Evolutionary conservation across 2,113 vertebrate species (phyloP).

Genomic region (Lynx canadensis): DNA sequence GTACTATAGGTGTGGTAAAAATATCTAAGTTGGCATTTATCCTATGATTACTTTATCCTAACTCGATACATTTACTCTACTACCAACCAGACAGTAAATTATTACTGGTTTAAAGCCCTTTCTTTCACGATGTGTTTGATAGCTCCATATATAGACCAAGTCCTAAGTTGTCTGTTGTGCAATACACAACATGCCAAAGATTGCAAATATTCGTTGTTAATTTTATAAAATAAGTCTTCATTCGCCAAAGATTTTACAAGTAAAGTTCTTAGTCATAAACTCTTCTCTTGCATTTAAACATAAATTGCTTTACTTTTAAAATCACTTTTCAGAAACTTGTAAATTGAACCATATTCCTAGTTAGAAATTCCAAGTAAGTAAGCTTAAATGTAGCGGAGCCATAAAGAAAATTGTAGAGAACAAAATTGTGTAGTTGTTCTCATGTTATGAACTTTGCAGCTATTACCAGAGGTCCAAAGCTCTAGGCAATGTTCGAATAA

Average conservation of each 20-base stretch:
- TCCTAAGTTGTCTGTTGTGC: neutral
- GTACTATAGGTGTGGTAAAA: neutral
- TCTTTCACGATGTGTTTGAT: neutral
- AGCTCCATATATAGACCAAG: neutral
- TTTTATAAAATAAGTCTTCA: neutral
- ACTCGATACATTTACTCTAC: neutral
- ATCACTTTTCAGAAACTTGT: neutral
- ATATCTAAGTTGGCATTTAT: neutral
- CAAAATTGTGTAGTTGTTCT: neutral
- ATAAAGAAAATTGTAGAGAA: neutral
- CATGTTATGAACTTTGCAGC: neutral
- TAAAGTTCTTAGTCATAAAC: neutral
- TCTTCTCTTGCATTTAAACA: neutral
- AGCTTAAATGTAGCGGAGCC: neutral
- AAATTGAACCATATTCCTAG: neutral
- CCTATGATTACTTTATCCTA: neutral
- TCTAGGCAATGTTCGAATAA: neutral
- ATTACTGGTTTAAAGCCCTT: neutral
- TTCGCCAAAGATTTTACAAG: conserved; percentile 1
- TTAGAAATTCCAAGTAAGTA: neutral
- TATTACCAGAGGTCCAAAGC: neutral
- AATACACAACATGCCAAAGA: neutral
- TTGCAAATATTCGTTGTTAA: neutral
- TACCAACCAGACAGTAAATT: neutral
- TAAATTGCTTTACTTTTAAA: conserved; percentile 21